Evolutionary conservation across 1,140 invertebrate genomes (phyloP), one percentile per base, ranked within the genome.

Genomic region (Homarus americanus): DNA sequence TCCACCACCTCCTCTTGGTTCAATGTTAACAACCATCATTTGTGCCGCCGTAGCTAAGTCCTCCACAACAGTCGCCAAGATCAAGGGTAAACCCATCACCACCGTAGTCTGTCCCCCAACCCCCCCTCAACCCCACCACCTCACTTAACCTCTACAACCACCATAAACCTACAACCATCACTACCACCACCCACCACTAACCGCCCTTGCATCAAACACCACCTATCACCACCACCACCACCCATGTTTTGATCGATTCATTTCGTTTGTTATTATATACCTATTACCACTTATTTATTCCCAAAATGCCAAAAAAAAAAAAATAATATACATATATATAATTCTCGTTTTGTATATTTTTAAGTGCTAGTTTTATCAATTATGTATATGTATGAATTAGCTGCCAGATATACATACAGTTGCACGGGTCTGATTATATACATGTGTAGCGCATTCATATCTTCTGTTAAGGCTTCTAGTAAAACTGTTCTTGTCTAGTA

Each of bases 31-130:
- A n/a, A n/a, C n/a, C n/a, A n/a, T n/a, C n/a, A 12, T 20, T 58
- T 58, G 53, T 58, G 38, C 76, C 78, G n/a, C 36, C 78, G n/a
- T 80, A 80, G 78, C 78, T 24, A 80, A 80, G 78, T 44, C 41
- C 78, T 53, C n/a, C n/a, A n/a, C 78, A 41, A 28, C 41, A 41
- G 78, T n/a, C 78, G 36, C 41, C 78, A 80, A 80, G 41, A 80
- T n/a, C n/a, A n/a, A 80, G 78, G 78, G 78, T 80, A 80, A 80
- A 38, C 38, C 75, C 41, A 53, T 53, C n/a, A 53, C 41, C 41
- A n/a, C 53, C 20, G 38, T 41, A 38, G 24, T 10, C 75, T 34
- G 28, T 40, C 38, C 12, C 78, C 17, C 78, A 15, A 24, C 78
- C 40, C 17, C 78, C 20, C 78, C 34, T 41, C 17, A 12, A 34